Base-by-base conservation (phyloP, 2,888 invertebrate genomes). In the Petrophora chlorosata region DNA sequence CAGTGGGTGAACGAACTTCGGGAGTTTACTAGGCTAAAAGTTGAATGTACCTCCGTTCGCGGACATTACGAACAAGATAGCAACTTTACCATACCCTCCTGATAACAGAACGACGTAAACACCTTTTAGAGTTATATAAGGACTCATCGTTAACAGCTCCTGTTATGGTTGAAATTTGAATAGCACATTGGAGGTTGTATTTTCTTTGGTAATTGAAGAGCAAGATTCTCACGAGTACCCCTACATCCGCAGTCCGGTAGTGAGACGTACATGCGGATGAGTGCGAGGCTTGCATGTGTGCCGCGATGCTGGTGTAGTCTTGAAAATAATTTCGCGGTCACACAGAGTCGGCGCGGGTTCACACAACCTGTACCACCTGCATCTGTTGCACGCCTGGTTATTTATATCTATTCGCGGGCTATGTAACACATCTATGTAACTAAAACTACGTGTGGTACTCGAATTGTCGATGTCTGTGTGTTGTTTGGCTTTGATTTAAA, bases 21-120 rank as follows among this genome's bases (percentile, higher is more conserved):
- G 75, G 89, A 90, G 90, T 90, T 90, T 90, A 90, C 90, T 90
- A 84, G 90, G 90, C 90, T 90, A 90, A 90, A 90, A 90, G 90
- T 90, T 90, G 90, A 90, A 90, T 80, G 90, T 87, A 89, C 89
- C 85, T 83, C 85, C 86, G 87, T 88, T 88, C 89, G 90, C 90
- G 89, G 89, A 89, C 89, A 87, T 89, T 85, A 89, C 88, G 86
- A 89, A 89, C 88, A 89, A 90, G 89, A 90, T 90, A 90, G 88
- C 88, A 88, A 90, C 88, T 90, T 86, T 83, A 87, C 85, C 87
- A 84, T 79, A 80, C 71, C 39, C 64, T 65, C 64, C 54, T 56
- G 53, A 54, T 63, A 52, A 50, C 56, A 60, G 52, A 74, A 76
- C 56, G 76, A 33, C 65, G 65, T 69, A 82, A 80, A 82, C 81